Base-by-base conservation (phyloP, 1,140 invertebrate species). In the Cydia fagiglandana region DNA sequence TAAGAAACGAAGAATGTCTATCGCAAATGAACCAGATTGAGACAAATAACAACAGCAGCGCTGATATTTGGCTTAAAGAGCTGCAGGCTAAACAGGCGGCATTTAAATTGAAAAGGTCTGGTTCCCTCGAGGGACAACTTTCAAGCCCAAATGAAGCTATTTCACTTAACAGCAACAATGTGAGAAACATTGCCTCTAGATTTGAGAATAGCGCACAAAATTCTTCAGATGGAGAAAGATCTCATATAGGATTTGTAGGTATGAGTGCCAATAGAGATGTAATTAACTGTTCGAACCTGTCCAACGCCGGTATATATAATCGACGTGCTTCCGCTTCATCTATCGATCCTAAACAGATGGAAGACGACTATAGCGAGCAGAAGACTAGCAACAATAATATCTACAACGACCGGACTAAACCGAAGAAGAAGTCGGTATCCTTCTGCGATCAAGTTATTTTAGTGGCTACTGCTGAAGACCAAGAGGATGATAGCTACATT, bases 371-470 rank as follows among this genome's bases (percentile, higher is more conserved):
- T 78, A 82, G 78, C 78, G 85, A 91, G n/a, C 84, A 90, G 83
- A 89, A 88, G 82, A 17, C 76, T 17, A 10, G 64, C 68, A 77
- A 73, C 47, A 79, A 77, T 56, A 81, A 38, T 53, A 79, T 82
- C 13, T 87, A 86, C 75, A 78, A 78, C 17, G 90, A 92, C 73
- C 84, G 89, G 1, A 94, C 94, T 79, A 94, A 96, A 75, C 94
- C 95, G 7, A 97, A 97, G 86, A 98, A 98, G 94, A 98, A 98
- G 88, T 97, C 97, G 81, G 98, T 98, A 1, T 98, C 97, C 0
- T 98, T 98, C 89, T 98, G 97, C 83, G 97, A 98, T 87, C 97
- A 98, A 91, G 97, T 98, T 0, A 97, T 97, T 76, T 92, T 98
- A 41, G 97, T 98, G 15, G 97, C 97, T 4, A 98, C 97, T 17